phyloP scores from a whole-genome alignment of 2,113 vertebrate species.

The Hassar affinis region DNA sequence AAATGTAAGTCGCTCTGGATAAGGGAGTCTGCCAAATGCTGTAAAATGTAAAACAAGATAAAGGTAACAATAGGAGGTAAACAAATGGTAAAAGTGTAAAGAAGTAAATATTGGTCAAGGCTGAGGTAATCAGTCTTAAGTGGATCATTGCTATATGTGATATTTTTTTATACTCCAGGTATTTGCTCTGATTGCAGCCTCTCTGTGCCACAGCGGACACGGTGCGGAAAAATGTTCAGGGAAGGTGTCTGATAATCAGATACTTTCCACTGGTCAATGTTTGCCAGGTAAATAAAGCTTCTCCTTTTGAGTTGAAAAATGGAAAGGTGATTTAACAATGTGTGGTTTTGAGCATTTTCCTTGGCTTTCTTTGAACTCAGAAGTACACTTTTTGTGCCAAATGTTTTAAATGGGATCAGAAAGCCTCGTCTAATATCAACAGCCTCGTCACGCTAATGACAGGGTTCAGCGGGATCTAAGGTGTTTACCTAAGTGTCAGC shows the following conservation, averaged over 20 bases:
- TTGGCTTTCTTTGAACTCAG: not conserved
- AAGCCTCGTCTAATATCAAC: not conserved
- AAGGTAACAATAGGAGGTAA: no score
- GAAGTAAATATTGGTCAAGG: not conserved
- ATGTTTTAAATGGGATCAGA: not conserved
- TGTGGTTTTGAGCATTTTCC: not conserved
- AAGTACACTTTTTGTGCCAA: not conserved
- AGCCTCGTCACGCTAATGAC: not conserved
- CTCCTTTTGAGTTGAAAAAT: not conserved
- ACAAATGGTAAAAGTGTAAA: not conserved
- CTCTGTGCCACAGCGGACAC: conserved; percentile 14
- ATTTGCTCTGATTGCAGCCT: conserved; percentile 18
- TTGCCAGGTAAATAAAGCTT: conserved; percentile 34
- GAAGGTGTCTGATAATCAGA: not conserved
- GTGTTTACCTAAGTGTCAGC: not conserved
- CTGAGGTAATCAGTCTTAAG: not conserved
- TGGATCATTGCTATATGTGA: not conserved
- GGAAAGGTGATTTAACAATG: no score
- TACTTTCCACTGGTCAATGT: not conserved
- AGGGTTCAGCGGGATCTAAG: not conserved
- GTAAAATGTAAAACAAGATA: no score
- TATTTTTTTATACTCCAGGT: conserved; percentile 23
- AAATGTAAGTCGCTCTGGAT: no score
- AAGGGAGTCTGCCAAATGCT: no score
- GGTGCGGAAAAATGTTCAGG: not conserved